Evolutionary conservation across 2,888 invertebrate genomes (phyloP).

Genomic region (Melieria picta): DNA sequence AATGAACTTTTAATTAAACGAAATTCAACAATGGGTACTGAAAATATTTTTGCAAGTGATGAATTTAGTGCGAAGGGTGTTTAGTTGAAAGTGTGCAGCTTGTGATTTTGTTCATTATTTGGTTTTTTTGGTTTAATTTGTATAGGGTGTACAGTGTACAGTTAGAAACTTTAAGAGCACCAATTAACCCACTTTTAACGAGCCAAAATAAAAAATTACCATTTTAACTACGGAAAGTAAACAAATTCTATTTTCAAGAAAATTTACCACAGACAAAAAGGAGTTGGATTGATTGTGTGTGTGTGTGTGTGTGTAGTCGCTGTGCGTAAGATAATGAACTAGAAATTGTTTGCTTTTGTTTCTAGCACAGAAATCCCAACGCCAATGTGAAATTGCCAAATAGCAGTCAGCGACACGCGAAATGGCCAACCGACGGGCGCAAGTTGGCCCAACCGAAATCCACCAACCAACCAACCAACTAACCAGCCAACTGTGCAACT

Average conservation of each 20-base stretch:
- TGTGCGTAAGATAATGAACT: background rate
- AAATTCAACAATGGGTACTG: constrained; percentile 38
- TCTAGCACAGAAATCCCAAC: too few relatives aligned
- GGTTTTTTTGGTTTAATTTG: background rate
- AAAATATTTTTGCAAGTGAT: constrained; percentile 38
- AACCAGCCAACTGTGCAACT: too few relatives aligned
- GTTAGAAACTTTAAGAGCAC: constrained; percentile 31
- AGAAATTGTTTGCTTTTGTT: too few relatives aligned
- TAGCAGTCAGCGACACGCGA: too few relatives aligned
- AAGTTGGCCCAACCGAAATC: too few relatives aligned
- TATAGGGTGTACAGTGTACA: constrained; percentile 20
- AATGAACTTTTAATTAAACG: constrained; percentile 41
- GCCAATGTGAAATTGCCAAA: too few relatives aligned
- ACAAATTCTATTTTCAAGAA: background rate
- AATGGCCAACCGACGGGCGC: too few relatives aligned
- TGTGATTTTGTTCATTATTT: too few relatives aligned
- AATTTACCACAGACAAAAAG: background rate
- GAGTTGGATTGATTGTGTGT: background rate
- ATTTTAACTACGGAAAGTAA: constrained; percentile 5
- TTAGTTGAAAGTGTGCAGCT: constrained; percentile 26
- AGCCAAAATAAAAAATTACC: background rate
- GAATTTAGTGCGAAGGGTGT: constrained; percentile 42
- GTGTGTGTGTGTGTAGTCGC: background rate
- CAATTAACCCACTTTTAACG: constrained; percentile 31
- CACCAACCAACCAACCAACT: too few relatives aligned